A percentile compares a stretch with the other conserved stretches of the same genome.
These are phyloP conservation scores for Drosophila kanapiae DNA, from an alignment of 1,140 invertebrate species.

Conservation along the genomic window DNA sequence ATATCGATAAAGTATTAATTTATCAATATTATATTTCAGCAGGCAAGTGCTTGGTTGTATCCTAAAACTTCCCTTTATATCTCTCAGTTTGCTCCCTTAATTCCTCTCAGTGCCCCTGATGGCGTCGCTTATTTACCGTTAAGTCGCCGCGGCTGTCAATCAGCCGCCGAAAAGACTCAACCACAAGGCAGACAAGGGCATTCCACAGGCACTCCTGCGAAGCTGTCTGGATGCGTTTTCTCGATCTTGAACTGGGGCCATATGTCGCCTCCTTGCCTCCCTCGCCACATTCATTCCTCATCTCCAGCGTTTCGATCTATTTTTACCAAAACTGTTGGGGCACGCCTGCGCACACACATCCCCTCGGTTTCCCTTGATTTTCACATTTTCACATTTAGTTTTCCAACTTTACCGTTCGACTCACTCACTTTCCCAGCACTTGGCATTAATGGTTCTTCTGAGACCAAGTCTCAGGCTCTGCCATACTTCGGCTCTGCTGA, in stretches of 20 bases:
- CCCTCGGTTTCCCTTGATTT: constrained; percentile 16
- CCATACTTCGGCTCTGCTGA: constrained; percentile 25
- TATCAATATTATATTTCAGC: too few relatives aligned
- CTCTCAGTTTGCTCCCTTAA: too few relatives aligned
- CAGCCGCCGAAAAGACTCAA: constrained; percentile 46
- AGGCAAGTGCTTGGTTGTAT: too few relatives aligned
- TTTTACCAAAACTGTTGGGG: constrained; percentile 30
- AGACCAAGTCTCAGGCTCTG: constrained; percentile 47
- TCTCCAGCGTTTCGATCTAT: constrained; percentile 25
- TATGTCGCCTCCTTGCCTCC: constrained; percentile 55
- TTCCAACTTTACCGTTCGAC: constrained; percentile 61
- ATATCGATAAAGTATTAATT: too few relatives aligned
- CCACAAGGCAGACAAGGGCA: constrained; percentile 41
- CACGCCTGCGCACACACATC: constrained; percentile 61
- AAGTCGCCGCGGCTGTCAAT: constrained; percentile 73
- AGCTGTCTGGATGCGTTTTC: constrained; percentile 54
- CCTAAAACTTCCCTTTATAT: neutral
- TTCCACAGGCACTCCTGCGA: constrained; percentile 80
- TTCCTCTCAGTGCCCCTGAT: constrained; percentile 30
- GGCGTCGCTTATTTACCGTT: constrained; percentile 78
- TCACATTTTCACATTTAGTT: constrained; percentile 49
- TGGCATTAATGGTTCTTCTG: constrained; percentile 65
- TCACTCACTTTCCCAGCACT: constrained; percentile 58
- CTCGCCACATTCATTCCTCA: neutral
- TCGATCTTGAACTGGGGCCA: constrained; percentile 53